Evolutionary conservation across 1,140 invertebrate species (phyloP), one percentile per base, ranked within the genome.

Genomic region (Zophobas morio): DNA sequence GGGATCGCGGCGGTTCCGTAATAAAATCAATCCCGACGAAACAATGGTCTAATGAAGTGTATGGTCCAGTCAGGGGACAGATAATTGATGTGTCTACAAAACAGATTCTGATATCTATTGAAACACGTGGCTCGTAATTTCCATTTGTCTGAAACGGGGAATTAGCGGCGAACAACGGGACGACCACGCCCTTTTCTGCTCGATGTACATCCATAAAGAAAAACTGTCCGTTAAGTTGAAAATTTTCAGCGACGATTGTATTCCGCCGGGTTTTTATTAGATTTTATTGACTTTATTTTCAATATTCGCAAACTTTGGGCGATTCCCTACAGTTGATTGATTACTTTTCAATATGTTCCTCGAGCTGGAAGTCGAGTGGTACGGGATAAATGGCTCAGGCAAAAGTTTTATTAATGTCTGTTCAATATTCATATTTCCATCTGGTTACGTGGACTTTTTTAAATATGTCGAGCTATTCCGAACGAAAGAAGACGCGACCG

Each of bases 61-160:
- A 53, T 56, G 36, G 51, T 47, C 66, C 42, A 42, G 5, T 20
- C 34, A 33, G 53, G 72, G 72, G 51, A 57, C 72, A 57, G 72
- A 74, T 74, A 74, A 74, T 74, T 74, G 72, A 74, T 74, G 72
- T 74, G 72, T 74, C 72, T 74, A 74, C 72, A 74, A 57, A 74
- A 74, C 39, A 1, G 72, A 57, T 32, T 42, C 72, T 74, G 51
- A 57, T 53, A 46, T 54, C 72, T 46, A 74, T 74, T 74, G 72
- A 74, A 73, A 73, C 71, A 56, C 51, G 47, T 51, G 72, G 54
- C 8, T 20, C 72, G 49, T 56, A 46, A 74, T 74, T 60, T 57
- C 47, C 72, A 74, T 74, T 74, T 74, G 72, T 74, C 47, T 74
- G 46, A 33, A 37, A 33, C 70, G 1, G 20, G 35, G 42, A 40